A percentile compares a stretch with the other conserved stretches of the same genome.
These are phyloP conservation scores for Lacanobia oleracea DNA, from an alignment of 2,888 invertebrate species.

Conservation along the genomic window DNA sequence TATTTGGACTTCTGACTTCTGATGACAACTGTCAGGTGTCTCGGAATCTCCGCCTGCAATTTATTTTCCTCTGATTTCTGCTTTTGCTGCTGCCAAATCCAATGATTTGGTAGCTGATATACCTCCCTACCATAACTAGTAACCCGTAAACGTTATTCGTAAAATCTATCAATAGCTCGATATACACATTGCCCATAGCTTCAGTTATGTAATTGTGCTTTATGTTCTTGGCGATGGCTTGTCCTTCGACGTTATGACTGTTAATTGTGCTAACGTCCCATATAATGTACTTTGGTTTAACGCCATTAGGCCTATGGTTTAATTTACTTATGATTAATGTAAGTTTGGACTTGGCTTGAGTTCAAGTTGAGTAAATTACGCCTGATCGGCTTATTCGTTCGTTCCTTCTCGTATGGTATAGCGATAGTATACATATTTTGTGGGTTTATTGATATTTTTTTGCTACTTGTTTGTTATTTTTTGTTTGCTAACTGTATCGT, in stretches of 20 bases:
- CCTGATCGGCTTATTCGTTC: not conserved
- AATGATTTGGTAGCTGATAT: not conserved
- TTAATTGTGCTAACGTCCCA: constrained; percentile 70
- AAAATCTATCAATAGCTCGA: constrained; percentile 75
- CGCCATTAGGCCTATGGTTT: constrained; percentile 33
- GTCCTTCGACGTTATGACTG: constrained; percentile 62
- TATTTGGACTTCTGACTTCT: too few species aligned
- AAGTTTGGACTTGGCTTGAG: constrained; percentile 15
- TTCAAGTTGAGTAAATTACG: constrained; percentile 9
- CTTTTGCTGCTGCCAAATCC: not conserved
- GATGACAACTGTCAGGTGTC: too few species aligned
- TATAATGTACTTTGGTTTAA: constrained; percentile 58
- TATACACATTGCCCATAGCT: constrained; percentile 71
- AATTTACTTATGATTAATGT: constrained; percentile 42
- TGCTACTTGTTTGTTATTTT: constrained; percentile 1
- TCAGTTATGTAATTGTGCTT: constrained; percentile 79
- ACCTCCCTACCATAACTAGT: constrained; percentile 1
- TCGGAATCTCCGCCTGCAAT: too few species aligned
- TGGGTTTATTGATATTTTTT: constrained; percentile 2
- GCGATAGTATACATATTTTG: not conserved
- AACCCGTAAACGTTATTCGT: constrained; percentile 70
- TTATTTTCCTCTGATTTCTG: too few species aligned
- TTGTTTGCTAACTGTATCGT: constrained; percentile 22
- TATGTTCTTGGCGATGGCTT: constrained; percentile 74
- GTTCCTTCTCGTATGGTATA: not conserved